Conservation (phyloP, 2,797 vertebrate genomes). For the Ambastaia sidthimunki region DNA sequence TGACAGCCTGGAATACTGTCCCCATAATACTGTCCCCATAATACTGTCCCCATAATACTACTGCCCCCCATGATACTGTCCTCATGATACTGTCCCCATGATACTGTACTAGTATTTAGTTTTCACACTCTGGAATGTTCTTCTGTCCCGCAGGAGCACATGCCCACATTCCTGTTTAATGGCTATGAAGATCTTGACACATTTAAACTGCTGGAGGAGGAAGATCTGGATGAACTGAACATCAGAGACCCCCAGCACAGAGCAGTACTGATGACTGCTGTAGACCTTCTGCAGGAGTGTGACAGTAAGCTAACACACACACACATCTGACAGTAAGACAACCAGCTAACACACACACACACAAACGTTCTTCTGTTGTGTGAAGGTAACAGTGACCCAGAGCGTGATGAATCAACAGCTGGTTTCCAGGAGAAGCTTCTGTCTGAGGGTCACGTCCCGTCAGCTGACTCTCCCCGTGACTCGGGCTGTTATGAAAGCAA, state of each 20-base stretch:
- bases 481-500: constrained; percentile 97
- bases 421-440: constrained; percentile 89
- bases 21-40: too few species aligned
- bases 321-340: too few species aligned
- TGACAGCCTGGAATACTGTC: not conserved
- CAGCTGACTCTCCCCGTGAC: constrained; percentile 90
- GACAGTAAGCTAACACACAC: too few species aligned
- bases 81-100: too few species aligned
- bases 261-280: constrained; percentile 93
- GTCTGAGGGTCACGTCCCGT: constrained; percentile 77
- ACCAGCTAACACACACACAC: too few species aligned
- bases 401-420: constrained; percentile 74
- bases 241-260: constrained; percentile 94
- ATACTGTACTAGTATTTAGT: too few species aligned
- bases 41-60: too few species aligned
- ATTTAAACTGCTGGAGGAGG: constrained; percentile 95
- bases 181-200: constrained; percentile 98
- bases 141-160: constrained; percentile 85
- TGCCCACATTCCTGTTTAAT: constrained; percentile 98
- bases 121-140: not conserved
- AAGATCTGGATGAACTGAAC: constrained; percentile 96
- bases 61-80: too few species aligned
- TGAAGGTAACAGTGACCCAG: constrained; percentile 89
- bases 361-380: not conserved
- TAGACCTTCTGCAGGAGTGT: constrained; percentile 95